Base-by-base conservation (phyloP, 2,113 vertebrate genomes). In the Pimephales promelas region DNA sequence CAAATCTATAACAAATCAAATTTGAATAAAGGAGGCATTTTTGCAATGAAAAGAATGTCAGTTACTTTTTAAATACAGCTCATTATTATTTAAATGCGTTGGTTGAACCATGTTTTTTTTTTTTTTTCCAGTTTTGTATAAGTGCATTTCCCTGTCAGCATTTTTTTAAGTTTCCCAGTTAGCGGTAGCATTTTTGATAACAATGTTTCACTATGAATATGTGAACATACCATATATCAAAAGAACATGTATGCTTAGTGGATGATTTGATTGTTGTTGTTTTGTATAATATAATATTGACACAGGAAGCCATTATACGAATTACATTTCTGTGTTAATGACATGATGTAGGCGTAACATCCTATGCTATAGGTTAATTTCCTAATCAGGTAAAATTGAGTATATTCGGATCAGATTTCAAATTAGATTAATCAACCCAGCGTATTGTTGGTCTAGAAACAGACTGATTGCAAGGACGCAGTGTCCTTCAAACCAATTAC, bases 301-400 rank as follows among this genome's bases (percentile, higher is more conserved):
- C n/a, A n/a, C 10, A 24, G 56, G 47, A 26, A 43, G 68, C 22
- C 36, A 83, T 66, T 83, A 36, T 82, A 57, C 68, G 84, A 76
- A 88, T 87, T 28, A 45, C 57, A 45, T 49, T 78, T 73, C 62
- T 74, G 5, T 73, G 47, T 18, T 88, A 88, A 88, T 81, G 88
- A 88, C 45, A 71, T 26, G 62, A 71, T 26, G 62, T 34, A 71
- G 36, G 84, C 52, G 10, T 56, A 28, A 70, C 72, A n/a, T 54
- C 34, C 24, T 54, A 47, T 84, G 86, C 57, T 61, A 22, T n/a
- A 26, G 62, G 90, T 90, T 54, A 83, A 89, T 91, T 90, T 88
- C 89, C 83, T 87, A 79, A 89, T 91, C 85, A 83, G 70, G 78
- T 43, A 86, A 90, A 85, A 79, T 90, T 71, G 84, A 93, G 89